A percentile compares a stretch with the other conserved stretches of the same genome.
These are phyloP conservation scores for Uria aalge DNA, from an alignment of 2,113 vertebrate species.

Conservation along the genomic window DNA sequence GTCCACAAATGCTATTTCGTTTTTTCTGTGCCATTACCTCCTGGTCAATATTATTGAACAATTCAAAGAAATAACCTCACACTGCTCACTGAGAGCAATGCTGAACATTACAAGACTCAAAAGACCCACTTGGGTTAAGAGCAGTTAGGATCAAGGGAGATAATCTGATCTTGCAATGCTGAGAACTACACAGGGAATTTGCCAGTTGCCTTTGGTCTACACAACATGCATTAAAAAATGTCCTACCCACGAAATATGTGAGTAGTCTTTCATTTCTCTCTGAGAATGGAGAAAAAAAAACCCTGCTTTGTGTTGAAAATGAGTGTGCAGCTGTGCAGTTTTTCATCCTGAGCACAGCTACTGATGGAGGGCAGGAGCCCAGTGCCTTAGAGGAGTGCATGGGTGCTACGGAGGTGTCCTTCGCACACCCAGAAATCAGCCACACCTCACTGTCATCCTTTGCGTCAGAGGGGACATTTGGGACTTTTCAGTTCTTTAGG, in stretches of 20 bases:
- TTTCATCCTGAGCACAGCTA: not conserved
- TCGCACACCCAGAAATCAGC: not conserved
- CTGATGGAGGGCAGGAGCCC: not conserved
- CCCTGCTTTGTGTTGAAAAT: not conserved
- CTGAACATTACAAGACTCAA: not conserved
- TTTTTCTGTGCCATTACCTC: not conserved
- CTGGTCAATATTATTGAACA: conserved; percentile 30
- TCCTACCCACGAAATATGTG: not conserved
- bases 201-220: not conserved
- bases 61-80: not conserved
- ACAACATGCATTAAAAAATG: not conserved
- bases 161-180: not conserved
- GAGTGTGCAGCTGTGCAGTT: not conserved
- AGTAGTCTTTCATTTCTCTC: not conserved
- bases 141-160: not conserved
- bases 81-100: not conserved
- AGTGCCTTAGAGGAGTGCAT: not conserved
- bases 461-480: not conserved
- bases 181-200: not conserved
- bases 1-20: not conserved
- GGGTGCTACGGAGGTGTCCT: rapidly evolving
- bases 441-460: not conserved
- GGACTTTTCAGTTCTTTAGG: not conserved
- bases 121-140: not conserved
- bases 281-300: not conserved